Conservation (phyloP, 2,888 invertebrate species). For the Parasteatoda lunata region DNA sequence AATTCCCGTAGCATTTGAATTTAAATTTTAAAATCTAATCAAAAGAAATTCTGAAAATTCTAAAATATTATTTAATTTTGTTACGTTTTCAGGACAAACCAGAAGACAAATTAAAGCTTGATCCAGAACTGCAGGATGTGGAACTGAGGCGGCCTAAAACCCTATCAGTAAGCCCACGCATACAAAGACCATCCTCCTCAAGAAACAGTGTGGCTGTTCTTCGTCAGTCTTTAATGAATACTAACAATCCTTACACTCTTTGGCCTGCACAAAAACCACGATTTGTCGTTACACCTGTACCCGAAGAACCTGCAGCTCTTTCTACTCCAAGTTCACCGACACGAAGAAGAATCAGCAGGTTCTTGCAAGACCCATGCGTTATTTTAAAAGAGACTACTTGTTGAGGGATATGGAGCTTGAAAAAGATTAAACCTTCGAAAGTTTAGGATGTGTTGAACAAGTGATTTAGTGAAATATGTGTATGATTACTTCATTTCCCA, state of each 20-base stretch:
- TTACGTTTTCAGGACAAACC: slow-evolving; percentile 22
- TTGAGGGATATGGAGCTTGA: background rate
- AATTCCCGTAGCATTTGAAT: background rate
- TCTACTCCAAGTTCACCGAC: slow-evolving; percentile 29
- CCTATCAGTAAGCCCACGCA: slow-evolving; percentile 4
- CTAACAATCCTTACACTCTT: slow-evolving; percentile 69
- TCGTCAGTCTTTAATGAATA: slow-evolving; percentile 60
- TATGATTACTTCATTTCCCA: no score
- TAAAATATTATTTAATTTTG: no score
- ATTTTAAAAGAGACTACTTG: slow-evolving; percentile 60
- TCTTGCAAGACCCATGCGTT: slow-evolving; percentile 52
- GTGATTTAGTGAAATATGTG: no score
- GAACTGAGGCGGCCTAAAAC: slow-evolving; percentile 44
- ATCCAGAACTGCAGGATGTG: slow-evolving; percentile 42
- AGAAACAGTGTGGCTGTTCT: slow-evolving; percentile 53
- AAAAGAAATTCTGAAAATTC: no score
- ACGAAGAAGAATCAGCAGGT: slow-evolving; percentile 50
- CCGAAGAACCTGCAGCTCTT: slow-evolving; percentile 30
- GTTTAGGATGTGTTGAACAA: no score
- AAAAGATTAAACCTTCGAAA: background rate
- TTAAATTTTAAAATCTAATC: background rate
- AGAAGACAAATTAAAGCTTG: background rate
- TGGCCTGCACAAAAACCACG: slow-evolving; percentile 63
- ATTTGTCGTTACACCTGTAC: slow-evolving; percentile 49
- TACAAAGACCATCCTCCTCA: background rate